Conservation (phyloP, 2,113 vertebrate genomes). For the Turdus rufiventris region DNA sequence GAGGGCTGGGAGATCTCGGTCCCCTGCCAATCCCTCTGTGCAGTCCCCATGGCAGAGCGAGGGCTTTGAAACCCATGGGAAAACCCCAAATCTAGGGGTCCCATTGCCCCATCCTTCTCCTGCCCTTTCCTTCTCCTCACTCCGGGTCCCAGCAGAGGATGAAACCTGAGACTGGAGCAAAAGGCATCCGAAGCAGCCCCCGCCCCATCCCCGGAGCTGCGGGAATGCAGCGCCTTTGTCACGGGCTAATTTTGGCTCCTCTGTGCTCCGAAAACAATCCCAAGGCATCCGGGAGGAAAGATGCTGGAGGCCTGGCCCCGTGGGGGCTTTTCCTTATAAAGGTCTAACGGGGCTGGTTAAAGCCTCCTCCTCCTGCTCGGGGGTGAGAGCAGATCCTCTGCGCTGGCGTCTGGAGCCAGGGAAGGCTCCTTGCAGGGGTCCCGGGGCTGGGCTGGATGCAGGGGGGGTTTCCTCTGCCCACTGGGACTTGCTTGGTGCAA, state of each 20-base stretch:
- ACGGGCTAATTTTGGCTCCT: constrained; percentile 59
- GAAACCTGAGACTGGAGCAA: background rate
- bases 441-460: background rate
- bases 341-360: background rate
- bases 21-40: background rate
- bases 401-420: fast-evolving
- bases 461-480: background rate
- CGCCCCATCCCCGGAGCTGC: background rate
- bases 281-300: constrained; percentile 13
- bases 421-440: background rate
- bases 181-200: background rate
- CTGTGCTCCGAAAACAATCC: constrained; percentile 16
- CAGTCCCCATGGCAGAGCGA: fast-evolving
- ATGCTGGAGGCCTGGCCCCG: background rate
- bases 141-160: background rate
- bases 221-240: constrained; percentile 26
- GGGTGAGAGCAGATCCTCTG: background rate
- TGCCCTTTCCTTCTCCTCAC: background rate
- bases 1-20: background rate
- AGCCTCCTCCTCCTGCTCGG: background rate
- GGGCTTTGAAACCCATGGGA: background rate
- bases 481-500: background rate
- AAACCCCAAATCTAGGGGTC: background rate
- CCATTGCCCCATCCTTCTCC: background rate
- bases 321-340: constrained; percentile 36